These are phyloP conservation scores for Drosophila fulvimacula DNA, from an alignment of 2,888 invertebrate species.

Conservation along the genomic window DNA sequence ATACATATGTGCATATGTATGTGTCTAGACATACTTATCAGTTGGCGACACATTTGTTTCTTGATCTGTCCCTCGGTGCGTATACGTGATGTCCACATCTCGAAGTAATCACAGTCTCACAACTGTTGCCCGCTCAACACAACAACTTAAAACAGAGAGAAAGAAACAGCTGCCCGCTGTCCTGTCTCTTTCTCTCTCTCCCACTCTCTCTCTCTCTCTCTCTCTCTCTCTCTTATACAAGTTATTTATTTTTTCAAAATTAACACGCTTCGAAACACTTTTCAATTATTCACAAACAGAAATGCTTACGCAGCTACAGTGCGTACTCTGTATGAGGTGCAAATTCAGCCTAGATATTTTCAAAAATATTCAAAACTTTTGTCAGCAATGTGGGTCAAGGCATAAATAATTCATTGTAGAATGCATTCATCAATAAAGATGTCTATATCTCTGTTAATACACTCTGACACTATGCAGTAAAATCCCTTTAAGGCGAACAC, in stretches of 20 bases:
- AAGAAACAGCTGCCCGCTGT: conserved; percentile 38
- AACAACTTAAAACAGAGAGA: not conserved
- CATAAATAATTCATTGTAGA: not conserved
- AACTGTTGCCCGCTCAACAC: conserved; percentile 8
- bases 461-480: not conserved
- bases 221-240: conserved; percentile 6
- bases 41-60: not conserved
- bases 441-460: not conserved
- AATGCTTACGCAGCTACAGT: conserved; percentile 5
- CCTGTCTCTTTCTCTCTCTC: conserved; percentile 2
- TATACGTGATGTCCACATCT: conserved; percentile 47
- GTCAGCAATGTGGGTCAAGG: not conserved
- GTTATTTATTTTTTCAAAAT: conserved; percentile 15
- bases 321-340: not conserved
- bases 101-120: conserved; percentile 12
- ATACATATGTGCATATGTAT: not conserved
- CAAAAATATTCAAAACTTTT: not conserved
- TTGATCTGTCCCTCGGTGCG: conserved; percentile 38
- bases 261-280: conserved; percentile 8
- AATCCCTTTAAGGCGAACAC: not conserved
- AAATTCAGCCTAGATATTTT: not conserved
- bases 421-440: not conserved
- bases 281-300: not conserved
- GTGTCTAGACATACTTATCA: not conserved
- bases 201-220: conserved; percentile 5